Evolutionary conservation across 2,888 invertebrate genomes (phyloP).

Genomic region (Zonitis immaculata): DNA sequence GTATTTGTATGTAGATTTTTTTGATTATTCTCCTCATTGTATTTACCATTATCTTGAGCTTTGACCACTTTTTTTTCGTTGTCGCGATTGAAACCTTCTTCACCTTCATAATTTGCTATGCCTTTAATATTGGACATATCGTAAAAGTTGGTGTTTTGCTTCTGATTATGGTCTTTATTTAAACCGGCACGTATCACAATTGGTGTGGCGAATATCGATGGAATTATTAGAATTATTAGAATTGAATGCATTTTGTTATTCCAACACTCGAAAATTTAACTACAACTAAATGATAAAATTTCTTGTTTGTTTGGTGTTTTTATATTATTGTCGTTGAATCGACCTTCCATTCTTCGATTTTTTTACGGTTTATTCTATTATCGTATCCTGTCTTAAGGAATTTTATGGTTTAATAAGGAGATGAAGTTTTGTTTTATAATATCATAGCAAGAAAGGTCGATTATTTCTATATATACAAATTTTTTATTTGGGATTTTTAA

Average conservation of each 20-base stretch:
- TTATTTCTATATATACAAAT: constrained; percentile 1
- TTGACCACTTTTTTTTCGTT: constrained; percentile 36
- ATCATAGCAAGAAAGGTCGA: constrained; percentile 14
- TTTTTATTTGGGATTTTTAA: constrained; percentile 1
- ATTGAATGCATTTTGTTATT: constrained; percentile 4
- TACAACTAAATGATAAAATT: background rate
- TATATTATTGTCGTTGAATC: constrained; percentile 3
- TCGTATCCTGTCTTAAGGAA: constrained; percentile 13
- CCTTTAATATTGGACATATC: constrained; percentile 28
- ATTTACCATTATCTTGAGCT: constrained; percentile 38
- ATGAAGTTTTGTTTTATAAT: constrained; percentile 6
- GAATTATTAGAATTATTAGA: background rate
- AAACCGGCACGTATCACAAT: constrained; percentile 28
- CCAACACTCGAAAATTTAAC: constrained; percentile 1
- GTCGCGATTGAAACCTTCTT: constrained; percentile 41
- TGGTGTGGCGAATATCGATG: constrained; percentile 10
- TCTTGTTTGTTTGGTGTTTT: background rate
- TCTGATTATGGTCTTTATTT: constrained; percentile 22
- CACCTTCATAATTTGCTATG: constrained; percentile 37
- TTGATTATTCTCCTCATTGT: constrained; percentile 33
- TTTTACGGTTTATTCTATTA: background rate
- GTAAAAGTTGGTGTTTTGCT: constrained; percentile 26
- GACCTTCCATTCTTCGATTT: constrained; percentile 10
- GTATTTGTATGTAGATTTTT: constrained; percentile 38
- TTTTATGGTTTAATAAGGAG: constrained; percentile 20